phyloP scores from a whole-genome alignment of 30 jellyfish, hydroid and myxozoan species.

The Aurelia aurita region DNA sequence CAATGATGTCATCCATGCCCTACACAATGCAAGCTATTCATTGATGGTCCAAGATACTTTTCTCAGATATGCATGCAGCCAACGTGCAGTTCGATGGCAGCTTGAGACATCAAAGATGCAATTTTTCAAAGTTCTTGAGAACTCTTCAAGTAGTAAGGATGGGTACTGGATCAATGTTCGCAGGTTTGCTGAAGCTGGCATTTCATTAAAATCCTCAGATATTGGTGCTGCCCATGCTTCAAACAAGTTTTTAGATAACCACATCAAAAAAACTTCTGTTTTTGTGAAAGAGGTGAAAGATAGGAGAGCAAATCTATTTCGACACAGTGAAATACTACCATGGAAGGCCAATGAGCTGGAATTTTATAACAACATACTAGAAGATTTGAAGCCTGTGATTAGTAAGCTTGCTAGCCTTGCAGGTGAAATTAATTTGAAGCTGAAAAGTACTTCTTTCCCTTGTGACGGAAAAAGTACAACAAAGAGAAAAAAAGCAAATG shows the following conservation, averaged over 20 bases:
- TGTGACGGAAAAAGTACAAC: neutral
- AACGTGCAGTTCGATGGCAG: slow-evolving; percentile 50
- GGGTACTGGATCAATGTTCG: slow-evolving; percentile 47
- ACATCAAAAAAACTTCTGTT: slow-evolving; percentile 15
- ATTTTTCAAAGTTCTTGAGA: slow-evolving; percentile 2
- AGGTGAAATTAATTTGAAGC: slow-evolving; percentile 43
- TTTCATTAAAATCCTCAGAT: slow-evolving; percentile 24
- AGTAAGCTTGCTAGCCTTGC: slow-evolving; percentile 42
- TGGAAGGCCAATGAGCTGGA: slow-evolving; percentile 61
- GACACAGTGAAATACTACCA: slow-evolving; percentile 22
- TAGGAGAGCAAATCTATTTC: slow-evolving; percentile 36
- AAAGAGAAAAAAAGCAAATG: slow-evolving; percentile 33
- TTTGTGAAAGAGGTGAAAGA: no score
- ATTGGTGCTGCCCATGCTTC: slow-evolving; percentile 29
- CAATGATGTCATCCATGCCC: slow-evolving; percentile 44
- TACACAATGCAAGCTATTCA: slow-evolving; percentile 30
- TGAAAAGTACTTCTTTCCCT: slow-evolving; percentile 21
- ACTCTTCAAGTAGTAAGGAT: slow-evolving; percentile 45
- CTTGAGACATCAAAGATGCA: slow-evolving; percentile 12
- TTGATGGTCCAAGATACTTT: slow-evolving; percentile 46
- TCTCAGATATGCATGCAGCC: slow-evolving; percentile 40
- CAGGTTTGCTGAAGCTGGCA: slow-evolving; percentile 38
- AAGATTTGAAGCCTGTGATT: slow-evolving; percentile 44
- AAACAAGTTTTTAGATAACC: slow-evolving; percentile 10
- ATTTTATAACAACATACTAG: slow-evolving; percentile 27